These are phyloP conservation scores for Thymallus thymallus DNA, from an alignment of 2,113 vertebrate species.

Conservation along the genomic window DNA sequence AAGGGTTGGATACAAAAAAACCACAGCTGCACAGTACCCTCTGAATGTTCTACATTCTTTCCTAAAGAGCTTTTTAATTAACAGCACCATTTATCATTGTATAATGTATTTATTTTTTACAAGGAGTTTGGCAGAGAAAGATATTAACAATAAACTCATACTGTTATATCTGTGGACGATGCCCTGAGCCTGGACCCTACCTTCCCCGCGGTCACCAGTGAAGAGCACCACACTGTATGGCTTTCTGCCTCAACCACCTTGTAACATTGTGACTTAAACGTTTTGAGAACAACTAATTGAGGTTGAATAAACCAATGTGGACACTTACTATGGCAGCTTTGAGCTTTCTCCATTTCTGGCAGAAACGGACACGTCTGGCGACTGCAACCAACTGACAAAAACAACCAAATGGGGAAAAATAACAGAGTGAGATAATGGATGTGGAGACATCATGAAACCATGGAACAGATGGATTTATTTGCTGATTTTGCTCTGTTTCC, in stretches of 20 bases:
- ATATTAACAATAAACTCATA: background rate
- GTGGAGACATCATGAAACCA: conserved; percentile 10
- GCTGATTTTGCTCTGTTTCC: conserved; percentile 28
- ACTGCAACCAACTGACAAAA: background rate
- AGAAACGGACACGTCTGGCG: background rate
- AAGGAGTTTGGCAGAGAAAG: background rate
- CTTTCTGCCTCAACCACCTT: background rate
- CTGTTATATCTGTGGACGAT: background rate
- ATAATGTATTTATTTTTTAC: background rate
- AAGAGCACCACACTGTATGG: background rate
- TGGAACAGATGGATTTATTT: conserved; percentile 43
- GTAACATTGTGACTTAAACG: background rate
- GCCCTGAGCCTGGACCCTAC: background rate
- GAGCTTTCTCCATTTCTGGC: background rate
- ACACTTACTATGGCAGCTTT: background rate
- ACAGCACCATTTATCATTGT: background rate
- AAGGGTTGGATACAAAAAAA: conserved; percentile 42
- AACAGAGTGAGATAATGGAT: conserved; percentile 31
- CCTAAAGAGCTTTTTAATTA: background rate
- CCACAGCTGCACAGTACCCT: conserved; percentile 9
- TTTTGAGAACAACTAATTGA: background rate
- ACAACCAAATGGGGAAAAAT: background rate
- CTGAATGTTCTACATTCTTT: background rate
- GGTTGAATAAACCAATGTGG: background rate
- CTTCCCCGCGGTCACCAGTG: background rate